These are phyloP conservation scores for Pachyseris speciosa DNA, from an alignment of 64 coral and sea anemone species.

Conservation along the genomic window DNA sequence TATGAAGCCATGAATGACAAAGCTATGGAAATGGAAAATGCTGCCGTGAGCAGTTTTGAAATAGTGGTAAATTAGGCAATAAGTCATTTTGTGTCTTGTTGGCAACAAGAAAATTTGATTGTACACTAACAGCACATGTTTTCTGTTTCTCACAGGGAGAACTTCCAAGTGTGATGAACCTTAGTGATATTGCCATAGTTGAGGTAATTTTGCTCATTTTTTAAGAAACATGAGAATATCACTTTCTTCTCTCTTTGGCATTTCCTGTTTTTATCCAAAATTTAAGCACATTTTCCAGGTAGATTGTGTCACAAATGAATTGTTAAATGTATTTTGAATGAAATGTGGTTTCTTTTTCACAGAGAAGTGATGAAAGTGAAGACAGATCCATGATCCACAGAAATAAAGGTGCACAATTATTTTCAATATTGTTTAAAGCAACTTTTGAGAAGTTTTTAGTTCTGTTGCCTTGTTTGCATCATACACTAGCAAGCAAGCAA, in stretches of 20 bases:
- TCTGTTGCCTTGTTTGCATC: background rate
- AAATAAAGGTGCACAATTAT: background rate
- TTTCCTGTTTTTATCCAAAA: background rate
- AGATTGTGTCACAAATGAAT: no score
- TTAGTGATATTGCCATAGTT: constrained; percentile 75
- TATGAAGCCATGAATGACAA: no score
- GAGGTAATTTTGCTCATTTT: constrained; percentile 57
- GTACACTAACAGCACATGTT: no score
- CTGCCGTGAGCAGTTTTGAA: no score
- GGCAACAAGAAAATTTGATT: no score
- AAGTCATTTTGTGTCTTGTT: no score
- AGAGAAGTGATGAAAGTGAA: constrained; percentile 10
- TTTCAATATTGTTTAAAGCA: background rate
- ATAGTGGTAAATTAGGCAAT: no score
- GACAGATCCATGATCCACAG: constrained; percentile 35
- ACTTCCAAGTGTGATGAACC: constrained; percentile 54
- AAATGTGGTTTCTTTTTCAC: background rate
- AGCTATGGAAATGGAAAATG: no score
- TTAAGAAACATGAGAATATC: background rate
- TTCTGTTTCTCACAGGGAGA: constrained; percentile 47
- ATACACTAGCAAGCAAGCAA: background rate
- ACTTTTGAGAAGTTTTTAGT: background rate
- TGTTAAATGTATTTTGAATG: no score
- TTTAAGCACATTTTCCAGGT: no score
- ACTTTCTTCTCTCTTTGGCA: background rate